A percentile compares a stretch with the other conserved stretches of the same genome.
Evolutionary conservation across 1,140 invertebrate genomes (phyloP).

Genomic region (Hypothenemus hampei): DNA sequence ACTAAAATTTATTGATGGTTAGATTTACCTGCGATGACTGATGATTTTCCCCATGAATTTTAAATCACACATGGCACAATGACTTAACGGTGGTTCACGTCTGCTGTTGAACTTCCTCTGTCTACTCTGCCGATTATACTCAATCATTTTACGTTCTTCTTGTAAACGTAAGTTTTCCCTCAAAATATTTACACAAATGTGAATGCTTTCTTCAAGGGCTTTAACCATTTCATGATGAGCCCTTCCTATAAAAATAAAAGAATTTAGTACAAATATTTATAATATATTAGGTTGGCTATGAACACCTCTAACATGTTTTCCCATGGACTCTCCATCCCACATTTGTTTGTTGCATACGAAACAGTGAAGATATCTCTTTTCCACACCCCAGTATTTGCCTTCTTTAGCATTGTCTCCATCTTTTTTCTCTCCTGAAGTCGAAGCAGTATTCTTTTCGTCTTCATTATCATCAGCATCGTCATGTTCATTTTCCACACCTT

Average conservation of each 20-base stretch:
- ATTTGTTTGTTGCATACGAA: constrained; percentile 72
- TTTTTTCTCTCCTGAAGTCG: constrained; percentile 27
- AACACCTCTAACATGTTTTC: constrained; percentile 75
- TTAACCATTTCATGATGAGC: constrained; percentile 68
- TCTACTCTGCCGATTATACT: constrained; percentile 62
- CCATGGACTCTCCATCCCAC: constrained; percentile 78
- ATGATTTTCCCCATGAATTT: constrained; percentile 71
- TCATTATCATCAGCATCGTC: constrained; percentile 1
- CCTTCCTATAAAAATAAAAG: no score
- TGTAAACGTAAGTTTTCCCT: constrained; percentile 70
- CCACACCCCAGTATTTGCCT: constrained; percentile 57
- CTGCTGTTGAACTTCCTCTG: constrained; percentile 55
- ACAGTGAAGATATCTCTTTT: constrained; percentile 60
- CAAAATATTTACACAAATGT: constrained; percentile 72
- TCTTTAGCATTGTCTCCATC: constrained; percentile 45
- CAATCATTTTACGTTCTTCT: constrained; percentile 61
- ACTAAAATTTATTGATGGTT: background rate
- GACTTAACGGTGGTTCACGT: constrained; percentile 48
- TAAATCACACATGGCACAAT: constrained; percentile 82
- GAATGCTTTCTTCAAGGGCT: constrained; percentile 73
- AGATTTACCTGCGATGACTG: constrained; percentile 64
- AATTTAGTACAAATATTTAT: constrained; percentile 5
- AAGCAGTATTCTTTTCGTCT: constrained; percentile 1
- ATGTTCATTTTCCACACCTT: constrained; percentile 27
- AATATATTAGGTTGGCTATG: constrained; percentile 40